Evolutionary conservation across 2,797 vertebrate species (phyloP).

Genomic region (Muscicapa striata): DNA sequence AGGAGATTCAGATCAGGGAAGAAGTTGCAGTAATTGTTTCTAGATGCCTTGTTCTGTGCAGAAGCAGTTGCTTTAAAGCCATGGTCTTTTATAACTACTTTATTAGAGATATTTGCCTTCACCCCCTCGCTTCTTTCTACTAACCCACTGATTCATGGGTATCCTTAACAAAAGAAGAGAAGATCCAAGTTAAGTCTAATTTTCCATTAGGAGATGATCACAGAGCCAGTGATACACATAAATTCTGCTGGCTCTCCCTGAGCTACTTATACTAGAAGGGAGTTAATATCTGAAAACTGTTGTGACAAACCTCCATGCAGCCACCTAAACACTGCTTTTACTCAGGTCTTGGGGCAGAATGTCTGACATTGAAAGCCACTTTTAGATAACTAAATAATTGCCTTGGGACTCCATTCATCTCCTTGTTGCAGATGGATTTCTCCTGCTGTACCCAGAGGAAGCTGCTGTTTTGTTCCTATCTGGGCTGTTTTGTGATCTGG

Average conservation of each 20-base stretch:
- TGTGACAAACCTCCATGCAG: not conserved
- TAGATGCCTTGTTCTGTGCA: not conserved
- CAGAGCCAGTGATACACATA: not conserved
- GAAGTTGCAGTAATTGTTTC: not conserved
- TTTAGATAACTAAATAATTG: conserved; percentile 14
- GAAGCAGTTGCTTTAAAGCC: not conserved
- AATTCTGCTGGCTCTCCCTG: not conserved
- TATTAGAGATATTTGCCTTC: not conserved
- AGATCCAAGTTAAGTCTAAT: not conserved
- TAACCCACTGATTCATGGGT: not conserved
- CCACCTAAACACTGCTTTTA: not conserved
- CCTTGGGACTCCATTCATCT: not conserved
- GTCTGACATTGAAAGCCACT: conserved; percentile 1
- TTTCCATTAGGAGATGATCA: not conserved
- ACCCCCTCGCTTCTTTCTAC: not conserved
- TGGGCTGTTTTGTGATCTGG: not conserved
- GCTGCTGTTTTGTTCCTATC: not conserved
- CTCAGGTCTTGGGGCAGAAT: not conserved
- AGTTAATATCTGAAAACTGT: not conserved
- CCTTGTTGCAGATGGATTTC: not conserved
- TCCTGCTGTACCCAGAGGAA: not conserved
- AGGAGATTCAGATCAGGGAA: not conserved
- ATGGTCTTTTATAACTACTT: not conserved
- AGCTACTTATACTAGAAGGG: not conserved
- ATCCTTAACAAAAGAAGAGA: not conserved